Base-by-base conservation (phyloP, 2,797 vertebrate species). In the Mastacembelus armatus region DNA sequence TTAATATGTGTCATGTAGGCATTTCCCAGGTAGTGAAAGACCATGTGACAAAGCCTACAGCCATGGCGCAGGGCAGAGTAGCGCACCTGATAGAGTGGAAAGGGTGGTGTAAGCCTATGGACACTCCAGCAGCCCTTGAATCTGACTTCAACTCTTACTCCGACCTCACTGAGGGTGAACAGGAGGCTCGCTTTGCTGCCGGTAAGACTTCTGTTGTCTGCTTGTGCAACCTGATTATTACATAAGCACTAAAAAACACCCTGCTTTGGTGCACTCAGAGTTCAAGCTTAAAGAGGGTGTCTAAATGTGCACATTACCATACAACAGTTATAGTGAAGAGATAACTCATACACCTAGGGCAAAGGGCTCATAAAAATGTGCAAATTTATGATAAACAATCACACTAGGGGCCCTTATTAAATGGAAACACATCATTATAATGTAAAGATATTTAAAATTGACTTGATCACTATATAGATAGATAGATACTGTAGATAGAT, bases 61-160 rank as follows among this genome's bases (percentile, higher is more conserved):
- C 96, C 50, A 98, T 99, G 97, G 98, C 97, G 0, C 98, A 98
- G 93, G 98, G 98, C 72, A 93, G 98, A 0, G 96, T 99, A 0
- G 98, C 98, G 58, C 98, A 98, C 72, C 95, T 99, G 49, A 99
- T 99, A 0, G 98, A 98, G 85, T 99, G 98, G 98, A 99, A 99
- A 81, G 98, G 98, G 55, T 98, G 98, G 97, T 96, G 95, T 77
- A 98, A 96, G 85, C 98, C 97, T 0, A 96, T 93, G 2, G 98
- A 99, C 73, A 92, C 96, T 0, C 94, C 97, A 0, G 84, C 92
- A 0, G 95, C 96, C 18, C 88, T 96, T 64, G 96, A 98, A 58
- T 95, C 95, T 10, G 96, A 98, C 79, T 96, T 98, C 89, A 96
- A 95, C 86, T 98, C 96, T 11, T 99, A 99, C 88, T 98, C 97